Evolutionary conservation across 2,113 vertebrate species (phyloP).

Genomic region (Progne subis): DNA sequence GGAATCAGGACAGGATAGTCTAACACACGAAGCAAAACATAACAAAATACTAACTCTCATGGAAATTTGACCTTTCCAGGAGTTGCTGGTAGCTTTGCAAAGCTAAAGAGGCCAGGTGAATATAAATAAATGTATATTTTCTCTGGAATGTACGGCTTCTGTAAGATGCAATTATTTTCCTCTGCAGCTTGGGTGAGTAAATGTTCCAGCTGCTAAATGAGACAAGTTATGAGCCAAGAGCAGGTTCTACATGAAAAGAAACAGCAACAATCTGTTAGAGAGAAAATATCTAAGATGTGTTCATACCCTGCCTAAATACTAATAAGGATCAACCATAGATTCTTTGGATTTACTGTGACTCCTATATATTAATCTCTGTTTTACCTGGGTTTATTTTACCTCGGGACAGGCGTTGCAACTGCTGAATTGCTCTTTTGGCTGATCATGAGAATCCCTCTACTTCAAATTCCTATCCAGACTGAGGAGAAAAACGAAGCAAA

Average conservation of each 20-base stretch:
- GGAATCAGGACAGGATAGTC: background rate
- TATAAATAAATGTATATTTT: background rate
- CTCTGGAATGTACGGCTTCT: background rate
- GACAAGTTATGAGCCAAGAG: background rate
- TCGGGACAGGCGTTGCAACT: background rate
- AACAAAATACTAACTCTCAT: background rate
- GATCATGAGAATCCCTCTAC: background rate
- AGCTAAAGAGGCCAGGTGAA: slow-evolving; percentile 7
- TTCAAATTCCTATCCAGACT: background rate
- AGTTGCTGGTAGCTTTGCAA: background rate
- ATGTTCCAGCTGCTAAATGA: slow-evolving; percentile 35
- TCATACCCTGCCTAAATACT: background rate
- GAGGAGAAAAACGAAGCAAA: background rate
- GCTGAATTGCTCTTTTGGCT: background rate
- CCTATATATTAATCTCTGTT: background rate
- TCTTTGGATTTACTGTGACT: background rate
- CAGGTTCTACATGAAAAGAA: slow-evolving; percentile 16
- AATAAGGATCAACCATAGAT: background rate
- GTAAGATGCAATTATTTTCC: slow-evolving; percentile 14
- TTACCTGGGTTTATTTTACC: background rate
- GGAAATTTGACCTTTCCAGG: background rate
- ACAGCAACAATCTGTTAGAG: slow-evolving; percentile 22
- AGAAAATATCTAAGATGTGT: background rate
- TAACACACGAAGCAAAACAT: background rate
- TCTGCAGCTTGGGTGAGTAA: slow-evolving; percentile 26